phyloP scores from a whole-genome alignment of 2,113 vertebrate genomes.

The Plecturocebus donacophilus region DNA sequence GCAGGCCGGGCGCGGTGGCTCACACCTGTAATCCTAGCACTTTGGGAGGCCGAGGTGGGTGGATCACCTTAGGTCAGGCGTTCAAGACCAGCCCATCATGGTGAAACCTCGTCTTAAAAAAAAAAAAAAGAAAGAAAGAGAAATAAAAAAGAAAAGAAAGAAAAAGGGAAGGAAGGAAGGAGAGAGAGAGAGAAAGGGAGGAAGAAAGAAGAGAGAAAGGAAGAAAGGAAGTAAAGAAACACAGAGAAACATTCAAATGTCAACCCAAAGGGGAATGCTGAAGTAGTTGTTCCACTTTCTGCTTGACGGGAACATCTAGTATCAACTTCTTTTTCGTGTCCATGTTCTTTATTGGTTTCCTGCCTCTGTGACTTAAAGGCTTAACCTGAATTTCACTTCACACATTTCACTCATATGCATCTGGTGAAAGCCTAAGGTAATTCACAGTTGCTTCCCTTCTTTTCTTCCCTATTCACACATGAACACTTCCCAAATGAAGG shows the following conservation, averaged over 20 bases:
- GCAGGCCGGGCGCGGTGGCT: too few relatives aligned
- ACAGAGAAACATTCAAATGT: fast-evolving
- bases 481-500: background rate
- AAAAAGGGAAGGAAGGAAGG: too few relatives aligned
- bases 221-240: too few relatives aligned
- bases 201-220: too few relatives aligned
- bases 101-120: too few relatives aligned
- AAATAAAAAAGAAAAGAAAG: too few relatives aligned
- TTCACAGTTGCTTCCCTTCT: background rate
- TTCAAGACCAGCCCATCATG: too few relatives aligned
- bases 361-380: background rate
- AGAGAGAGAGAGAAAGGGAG: too few relatives aligned
- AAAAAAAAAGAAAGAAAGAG: too few relatives aligned
- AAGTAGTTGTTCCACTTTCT: background rate
- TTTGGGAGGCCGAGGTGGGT: too few relatives aligned
- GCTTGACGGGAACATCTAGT: background rate
- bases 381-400: conserved; percentile 7
- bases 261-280: background rate
- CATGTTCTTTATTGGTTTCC: background rate
- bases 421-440: background rate
- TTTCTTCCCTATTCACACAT: background rate
- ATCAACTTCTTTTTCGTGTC: background rate
- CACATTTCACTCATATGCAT: fast-evolving
- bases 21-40: too few relatives aligned
- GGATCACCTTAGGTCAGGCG: too few relatives aligned